Evolutionary conservation across 2,888 invertebrate species (phyloP), one percentile per base, ranked within the genome.

Genomic region (Pristionchus entomophagus): DNA sequence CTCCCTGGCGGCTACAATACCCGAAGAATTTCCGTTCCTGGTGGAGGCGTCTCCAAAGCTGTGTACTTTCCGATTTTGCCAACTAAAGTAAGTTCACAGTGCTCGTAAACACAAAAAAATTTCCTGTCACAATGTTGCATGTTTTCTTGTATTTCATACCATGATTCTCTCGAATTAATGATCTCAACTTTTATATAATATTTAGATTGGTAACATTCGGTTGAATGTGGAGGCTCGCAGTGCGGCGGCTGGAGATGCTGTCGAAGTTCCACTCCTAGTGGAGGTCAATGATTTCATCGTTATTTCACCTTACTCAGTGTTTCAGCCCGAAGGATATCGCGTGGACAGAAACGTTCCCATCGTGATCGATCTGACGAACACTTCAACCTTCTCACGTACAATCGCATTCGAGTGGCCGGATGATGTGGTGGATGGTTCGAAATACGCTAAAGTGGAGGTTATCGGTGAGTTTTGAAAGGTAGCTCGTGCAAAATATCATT

Each of bases 51-150:
- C n/a, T n/a, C n/a, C n/a, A n/a, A n/a, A n/a, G n/a, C n/a, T n/a
- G n/a, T n/a, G n/a, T n/a, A n/a, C n/a, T 96, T 99, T 94, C 96
- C 97, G 95, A 96, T 97, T 86, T 95, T 96, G 22, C 96, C 97
- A 0, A 95, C 95, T 73, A 35, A 83, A 38, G 82, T 83, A 56
- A 29, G 26, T n/a, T 6, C 3, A 38, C 49, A 26, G 22, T 69
- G 1, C n/a, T n/a, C n/a, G n/a, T n/a, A n/a, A n/a, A n/a, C n/a
- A n/a, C n/a, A n/a, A n/a, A n/a, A n/a, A n/a, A n/a, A n/a, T n/a
- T n/a, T n/a, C n/a, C n/a, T n/a, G n/a, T n/a, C n/a, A n/a, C n/a
- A n/a, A n/a, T n/a, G n/a, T n/a, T n/a, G n/a, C n/a, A n/a, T n/a
- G n/a, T n/a, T n/a, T n/a, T n/a, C n/a, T n/a, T 59, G 2, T 38